phyloP scores from a whole-genome alignment of 92 coral and sea anemone genomes.

The Hydrozoanthus gracilis region DNA sequence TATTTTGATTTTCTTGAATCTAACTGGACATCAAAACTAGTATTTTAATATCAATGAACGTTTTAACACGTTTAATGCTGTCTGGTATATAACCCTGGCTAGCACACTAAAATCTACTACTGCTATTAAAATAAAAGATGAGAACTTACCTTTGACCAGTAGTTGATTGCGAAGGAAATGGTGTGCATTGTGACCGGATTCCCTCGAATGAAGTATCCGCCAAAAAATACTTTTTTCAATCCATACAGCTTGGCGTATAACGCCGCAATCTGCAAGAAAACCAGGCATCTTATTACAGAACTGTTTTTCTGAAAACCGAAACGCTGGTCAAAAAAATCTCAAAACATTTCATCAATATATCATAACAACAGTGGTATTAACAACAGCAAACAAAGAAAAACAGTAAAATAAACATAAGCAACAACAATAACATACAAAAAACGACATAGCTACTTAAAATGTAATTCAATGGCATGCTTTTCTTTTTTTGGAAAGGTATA shows the following conservation, averaged over 20 bases:
- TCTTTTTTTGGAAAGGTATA: background rate
- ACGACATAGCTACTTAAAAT: background rate
- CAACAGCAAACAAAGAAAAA: background rate
- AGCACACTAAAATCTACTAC: too few relatives aligned
- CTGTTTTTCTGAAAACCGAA: too few relatives aligned
- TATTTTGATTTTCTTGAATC: too few relatives aligned
- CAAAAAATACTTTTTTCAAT: conserved; percentile 84
- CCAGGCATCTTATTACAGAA: too few relatives aligned
- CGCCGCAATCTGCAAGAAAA: conserved; percentile 77
- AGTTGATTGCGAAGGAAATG: conserved; percentile 89
- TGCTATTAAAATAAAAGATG: too few relatives aligned
- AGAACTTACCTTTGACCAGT: conserved; percentile 93
- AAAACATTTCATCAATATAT: too few relatives aligned
- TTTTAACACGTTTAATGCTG: too few relatives aligned
- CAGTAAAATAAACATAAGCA: background rate
- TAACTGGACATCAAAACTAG: too few relatives aligned
- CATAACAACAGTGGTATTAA: too few relatives aligned
- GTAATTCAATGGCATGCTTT: background rate
- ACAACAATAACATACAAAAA: background rate
- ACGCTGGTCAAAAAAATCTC: too few relatives aligned
- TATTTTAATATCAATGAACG: too few relatives aligned
- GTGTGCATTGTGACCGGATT: conserved; percentile 94
- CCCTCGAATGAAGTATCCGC: conserved; percentile 97
- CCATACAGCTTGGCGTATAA: conserved; percentile 87
- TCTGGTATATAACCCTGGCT: too few relatives aligned